Conservation (phyloP, 2,797 vertebrate genomes). For the Brachyalestes nurse region DNA sequence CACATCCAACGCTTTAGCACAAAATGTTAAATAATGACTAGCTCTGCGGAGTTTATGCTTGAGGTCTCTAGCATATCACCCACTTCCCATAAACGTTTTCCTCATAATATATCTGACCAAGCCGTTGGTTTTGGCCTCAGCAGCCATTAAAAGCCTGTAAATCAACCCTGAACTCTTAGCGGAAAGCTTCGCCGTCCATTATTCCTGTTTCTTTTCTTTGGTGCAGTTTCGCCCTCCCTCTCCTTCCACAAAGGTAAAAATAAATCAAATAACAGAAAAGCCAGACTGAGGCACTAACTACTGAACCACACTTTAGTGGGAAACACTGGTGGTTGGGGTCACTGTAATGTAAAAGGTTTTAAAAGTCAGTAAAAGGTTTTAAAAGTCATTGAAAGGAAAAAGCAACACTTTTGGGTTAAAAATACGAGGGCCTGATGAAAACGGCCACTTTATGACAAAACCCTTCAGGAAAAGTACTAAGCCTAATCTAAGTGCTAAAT, state of each 20-base stretch:
- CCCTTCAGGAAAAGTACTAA: not conserved
- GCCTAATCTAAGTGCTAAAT: not conserved
- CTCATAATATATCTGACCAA: slow-evolving; percentile 10
- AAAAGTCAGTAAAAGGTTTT: too few relatives aligned
- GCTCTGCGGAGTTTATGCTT: slow-evolving; percentile 4
- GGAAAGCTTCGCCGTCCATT: slow-evolving; percentile 54
- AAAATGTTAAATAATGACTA: slow-evolving; percentile 26
- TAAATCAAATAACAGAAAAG: slow-evolving; percentile 70
- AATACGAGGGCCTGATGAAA: not conserved
- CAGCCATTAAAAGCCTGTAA: slow-evolving; percentile 46
- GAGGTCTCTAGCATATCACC: slow-evolving; percentile 2
- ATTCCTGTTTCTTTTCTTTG: slow-evolving; percentile 60
- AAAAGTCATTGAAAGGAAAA: not conserved
- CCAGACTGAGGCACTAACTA: slow-evolving; percentile 66
- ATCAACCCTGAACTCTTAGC: slow-evolving; percentile 52
- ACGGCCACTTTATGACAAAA: not conserved
- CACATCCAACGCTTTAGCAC: slow-evolving; percentile 1
- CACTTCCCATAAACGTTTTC: slow-evolving; percentile 7
- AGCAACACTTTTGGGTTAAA: not conserved
- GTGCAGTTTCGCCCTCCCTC: slow-evolving; percentile 48
- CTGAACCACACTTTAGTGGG: slow-evolving; percentile 46
- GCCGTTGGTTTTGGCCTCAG: slow-evolving; percentile 38
- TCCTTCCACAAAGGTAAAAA: slow-evolving; percentile 57
- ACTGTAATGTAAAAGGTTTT: not conserved
- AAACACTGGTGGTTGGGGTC: slow-evolving; percentile 25